phyloP scores from a whole-genome alignment of 92 coral and sea anemone species.

The Heteractis magnifica region DNA sequence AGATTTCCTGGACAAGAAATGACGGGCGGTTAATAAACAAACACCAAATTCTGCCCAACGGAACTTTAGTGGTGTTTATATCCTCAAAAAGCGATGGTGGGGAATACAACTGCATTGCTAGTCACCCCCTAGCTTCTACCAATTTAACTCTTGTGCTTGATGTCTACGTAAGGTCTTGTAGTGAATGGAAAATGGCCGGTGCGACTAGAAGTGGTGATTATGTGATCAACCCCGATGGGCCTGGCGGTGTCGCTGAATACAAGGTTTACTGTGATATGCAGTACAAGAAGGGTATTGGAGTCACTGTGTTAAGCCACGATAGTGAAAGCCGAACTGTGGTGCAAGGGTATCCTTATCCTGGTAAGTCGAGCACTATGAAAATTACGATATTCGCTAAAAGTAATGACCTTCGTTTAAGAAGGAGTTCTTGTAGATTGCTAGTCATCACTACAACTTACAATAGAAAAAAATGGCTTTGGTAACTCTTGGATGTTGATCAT shows the following conservation, averaged over 20 bases:
- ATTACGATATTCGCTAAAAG: not conserved
- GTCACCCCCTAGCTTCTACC: constrained; percentile 32
- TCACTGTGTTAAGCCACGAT: constrained; percentile 59
- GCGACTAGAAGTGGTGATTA: constrained; percentile 36
- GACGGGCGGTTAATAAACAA: constrained; percentile 23
- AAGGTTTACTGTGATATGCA: constrained; percentile 69
- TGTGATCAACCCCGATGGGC: constrained; percentile 49
- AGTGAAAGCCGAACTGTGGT: constrained; percentile 52
- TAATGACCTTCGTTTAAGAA: not conserved
- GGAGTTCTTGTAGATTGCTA: not conserved
- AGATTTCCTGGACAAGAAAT: constrained; percentile 48
- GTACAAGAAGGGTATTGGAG: constrained; percentile 64
- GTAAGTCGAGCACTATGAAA: constrained; percentile 12
- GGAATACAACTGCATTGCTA: constrained; percentile 43
- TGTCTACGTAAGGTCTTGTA: constrained; percentile 49
- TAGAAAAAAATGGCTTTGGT: no score
- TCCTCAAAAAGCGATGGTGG: constrained; percentile 35
- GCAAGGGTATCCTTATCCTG: constrained; percentile 34
- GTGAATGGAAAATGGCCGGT: constrained; percentile 56
- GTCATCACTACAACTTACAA: no score
- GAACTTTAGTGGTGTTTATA: constrained; percentile 42
- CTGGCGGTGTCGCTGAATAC: constrained; percentile 36
- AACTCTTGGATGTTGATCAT: no score
- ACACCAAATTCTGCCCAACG: constrained; percentile 38
- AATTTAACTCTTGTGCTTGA: constrained; percentile 26